Conservation (phyloP, 2,888 invertebrate genomes). For the Papilio protenor region DNA sequence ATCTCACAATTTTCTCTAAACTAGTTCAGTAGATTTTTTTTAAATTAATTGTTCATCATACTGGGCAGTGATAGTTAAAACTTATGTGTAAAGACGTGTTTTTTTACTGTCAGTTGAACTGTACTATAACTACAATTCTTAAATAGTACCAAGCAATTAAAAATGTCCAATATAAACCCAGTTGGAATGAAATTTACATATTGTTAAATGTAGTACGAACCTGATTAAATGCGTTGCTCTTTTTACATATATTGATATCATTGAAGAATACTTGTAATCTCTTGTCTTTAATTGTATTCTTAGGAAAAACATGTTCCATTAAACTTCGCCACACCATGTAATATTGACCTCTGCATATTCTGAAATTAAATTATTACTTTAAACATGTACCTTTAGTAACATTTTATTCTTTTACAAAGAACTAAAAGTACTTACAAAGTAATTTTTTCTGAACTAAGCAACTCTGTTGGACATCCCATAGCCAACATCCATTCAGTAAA, state of each 20-base stretch:
- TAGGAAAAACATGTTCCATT: conserved; percentile 73
- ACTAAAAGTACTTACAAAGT: conserved; percentile 60
- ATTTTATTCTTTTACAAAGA: neutral
- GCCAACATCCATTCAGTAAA: conserved; percentile 73
- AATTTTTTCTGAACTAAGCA: conserved; percentile 71
- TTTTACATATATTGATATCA: conserved; percentile 65
- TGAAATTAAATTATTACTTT: conserved; percentile 48
- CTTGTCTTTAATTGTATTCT: conserved; percentile 62
- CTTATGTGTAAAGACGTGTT: too few relatives aligned
- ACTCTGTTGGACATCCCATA: conserved; percentile 76
- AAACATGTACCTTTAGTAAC: neutral
- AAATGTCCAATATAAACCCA: neutral
- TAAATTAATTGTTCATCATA: too few relatives aligned
- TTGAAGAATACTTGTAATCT: conserved; percentile 71
- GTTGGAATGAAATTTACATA: neutral
- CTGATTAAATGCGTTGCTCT: conserved; percentile 35
- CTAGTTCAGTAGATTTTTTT: too few relatives aligned
- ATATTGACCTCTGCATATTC: conserved; percentile 75
- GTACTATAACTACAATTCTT: too few relatives aligned
- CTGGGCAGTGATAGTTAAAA: too few relatives aligned
- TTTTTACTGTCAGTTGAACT: too few relatives aligned
- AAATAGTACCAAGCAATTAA: neutral
- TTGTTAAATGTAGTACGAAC: neutral
- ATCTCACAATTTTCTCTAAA: too few relatives aligned
- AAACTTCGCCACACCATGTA: conserved; percentile 78